phyloP scores from a whole-genome alignment of 2,888 invertebrate species.

The Mycogona germanica region DNA sequence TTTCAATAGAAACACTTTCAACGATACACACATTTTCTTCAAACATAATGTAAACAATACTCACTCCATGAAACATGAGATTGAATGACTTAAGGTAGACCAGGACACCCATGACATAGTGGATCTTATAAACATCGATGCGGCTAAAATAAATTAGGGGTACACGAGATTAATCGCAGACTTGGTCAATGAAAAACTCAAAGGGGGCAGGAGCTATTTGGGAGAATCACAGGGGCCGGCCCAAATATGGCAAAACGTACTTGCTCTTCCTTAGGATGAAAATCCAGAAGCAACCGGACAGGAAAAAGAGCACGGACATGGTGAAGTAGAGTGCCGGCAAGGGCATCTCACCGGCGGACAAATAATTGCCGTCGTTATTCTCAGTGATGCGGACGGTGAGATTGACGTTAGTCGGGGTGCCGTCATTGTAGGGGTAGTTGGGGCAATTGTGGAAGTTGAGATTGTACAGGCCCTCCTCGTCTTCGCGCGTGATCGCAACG shows the following conservation, averaged over 20 bases:
- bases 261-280: slow-evolving; percentile 68
- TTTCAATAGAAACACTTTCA: too few relatives aligned
- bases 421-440: slow-evolving; percentile 29
- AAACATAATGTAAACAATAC: too few relatives aligned
- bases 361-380: slow-evolving; percentile 67
- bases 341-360: slow-evolving; percentile 95
- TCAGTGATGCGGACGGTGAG: slow-evolving; percentile 75
- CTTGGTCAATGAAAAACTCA: not conserved
- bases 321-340: slow-evolving; percentile 82
- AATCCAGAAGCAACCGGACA: slow-evolving; percentile 86
- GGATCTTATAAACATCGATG: slow-evolving; percentile 67
- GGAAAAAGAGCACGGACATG: slow-evolving; percentile 69
- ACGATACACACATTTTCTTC: too few relatives aligned
- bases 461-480: slow-evolving; percentile 86
- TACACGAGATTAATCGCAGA: not conserved
- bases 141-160: slow-evolving; percentile 4
- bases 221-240: not conserved
- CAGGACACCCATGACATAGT: slow-evolving; percentile 89
- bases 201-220: too few relatives aligned
- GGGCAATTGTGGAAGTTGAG: slow-evolving; percentile 92
- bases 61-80: slow-evolving; percentile 75
- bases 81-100: slow-evolving; percentile 86
- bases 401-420: slow-evolving; percentile 41
- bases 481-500: slow-evolving; percentile 56
- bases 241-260: slow-evolving; percentile 34